Evolutionary conservation across 2,888 invertebrate species (phyloP), one percentile per base, ranked within the genome.

Genomic region (Drosophila nr. medialis): DNA sequence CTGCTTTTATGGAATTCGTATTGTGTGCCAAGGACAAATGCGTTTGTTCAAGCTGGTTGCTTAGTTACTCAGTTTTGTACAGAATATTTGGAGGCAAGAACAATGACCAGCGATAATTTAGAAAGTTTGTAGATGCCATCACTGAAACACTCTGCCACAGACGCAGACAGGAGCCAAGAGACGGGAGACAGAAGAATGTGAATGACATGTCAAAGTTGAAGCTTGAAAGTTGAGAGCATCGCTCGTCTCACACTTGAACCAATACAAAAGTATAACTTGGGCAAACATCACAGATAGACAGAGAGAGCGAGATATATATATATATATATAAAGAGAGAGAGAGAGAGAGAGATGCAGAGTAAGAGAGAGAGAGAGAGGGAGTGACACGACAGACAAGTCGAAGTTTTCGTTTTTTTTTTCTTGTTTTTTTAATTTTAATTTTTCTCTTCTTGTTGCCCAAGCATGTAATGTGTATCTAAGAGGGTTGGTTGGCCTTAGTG

Each of bases 101-200:
- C 86, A 85, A 75, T 88, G 89, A 81, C 82, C 75, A 67, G 68
- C 72, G 70, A 79, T 72, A 86, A 84, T 84, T 83, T 75, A 72
- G 72, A 69, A 88, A 86, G 84, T 83, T 88, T 73, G 27, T 59
- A n/a, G 42, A 36, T 38, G 56, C 27, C 21, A 54, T n/a, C 54
- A 61, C 29, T 29, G 50, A 69, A 42, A 13, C 50, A 34, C 50
- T 18, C 40, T 4, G 60, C 51, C 32, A 4, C 13, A 38, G 40
- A 45, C 29, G 8, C 21, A 32, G 18, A 34, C 24, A 15, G n/a
- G 32, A 18, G 42, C 29, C 24, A 3, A n/a, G 15, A 32, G 45
- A 24, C 13, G n/a, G 68, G 11, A 15, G 53, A 8, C 34, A 8
- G 42, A 40, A 30, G 61, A 50, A 48, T 78, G 78, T 62, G 65